Percentiles rank a stretch among this genome's conserved stretches.
These are phyloP conservation scores for Antennarius maculatus DNA, from an alignment of 2,797 vertebrate genomes.

Conservation along the genomic window DNA sequence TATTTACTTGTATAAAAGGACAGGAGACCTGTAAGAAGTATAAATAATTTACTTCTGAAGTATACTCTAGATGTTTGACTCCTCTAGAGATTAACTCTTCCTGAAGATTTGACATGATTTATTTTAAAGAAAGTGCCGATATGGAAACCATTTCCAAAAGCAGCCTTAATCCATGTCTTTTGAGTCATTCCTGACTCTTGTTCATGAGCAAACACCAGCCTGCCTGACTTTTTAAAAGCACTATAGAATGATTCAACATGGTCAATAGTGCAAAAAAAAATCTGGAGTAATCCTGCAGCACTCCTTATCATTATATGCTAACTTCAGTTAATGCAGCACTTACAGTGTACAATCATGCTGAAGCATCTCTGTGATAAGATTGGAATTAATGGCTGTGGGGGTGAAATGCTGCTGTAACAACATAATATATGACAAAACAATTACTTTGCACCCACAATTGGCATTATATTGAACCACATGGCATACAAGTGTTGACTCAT, in stretches of 20 bases:
- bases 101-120: conserved; percentile 32
- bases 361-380: conserved; percentile 21
- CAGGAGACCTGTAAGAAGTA: not conserved
- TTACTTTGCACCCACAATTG: not conserved
- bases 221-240: conserved; percentile 3
- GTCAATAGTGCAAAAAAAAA: conserved; percentile 6
- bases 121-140: conserved; percentile 37
- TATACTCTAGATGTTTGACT: not conserved
- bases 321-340: conserved; percentile 19
- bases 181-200: conserved; percentile 6
- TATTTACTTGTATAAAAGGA: conserved; percentile 7
- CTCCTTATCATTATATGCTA: conserved; percentile 17
- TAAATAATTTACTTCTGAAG: conserved; percentile 25
- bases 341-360: conserved; percentile 8
- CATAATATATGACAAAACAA: not conserved
- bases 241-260: conserved; percentile 1
- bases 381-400: conserved; percentile 9
- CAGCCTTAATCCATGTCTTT: not conserved
- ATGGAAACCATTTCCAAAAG: not conserved
- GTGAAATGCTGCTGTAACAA: not conserved
- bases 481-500: too few species aligned
- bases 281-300: conserved; percentile 23
- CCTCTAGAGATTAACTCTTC: conserved; percentile 13
- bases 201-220: conserved; percentile 7
- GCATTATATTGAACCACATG: too few species aligned